A percentile compares a stretch with the other conserved stretches of the same genome.
Evolutionary conservation across 2,113 vertebrate genomes (phyloP).

Genomic region (Rhabdomys dilectus): DNA sequence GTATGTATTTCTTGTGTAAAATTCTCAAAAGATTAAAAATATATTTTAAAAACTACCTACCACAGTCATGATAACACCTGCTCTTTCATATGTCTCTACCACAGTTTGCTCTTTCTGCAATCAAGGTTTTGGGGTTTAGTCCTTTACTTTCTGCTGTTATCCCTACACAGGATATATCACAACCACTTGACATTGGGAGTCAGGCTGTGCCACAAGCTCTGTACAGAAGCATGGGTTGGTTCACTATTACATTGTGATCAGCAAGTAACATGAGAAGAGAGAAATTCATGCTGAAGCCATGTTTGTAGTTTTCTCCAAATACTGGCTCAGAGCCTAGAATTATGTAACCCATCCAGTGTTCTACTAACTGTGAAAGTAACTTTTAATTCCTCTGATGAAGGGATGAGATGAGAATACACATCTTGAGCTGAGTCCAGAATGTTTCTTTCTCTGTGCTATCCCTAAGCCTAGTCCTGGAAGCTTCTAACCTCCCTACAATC

Average conservation of each 20-base stretch:
- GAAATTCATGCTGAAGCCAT: neutral
- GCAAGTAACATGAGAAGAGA: neutral
- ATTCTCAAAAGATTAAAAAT: neutral
- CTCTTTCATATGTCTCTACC: neutral
- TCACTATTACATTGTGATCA: neutral
- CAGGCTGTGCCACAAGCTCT: neutral
- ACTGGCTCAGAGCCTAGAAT: neutral
- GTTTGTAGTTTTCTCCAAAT: neutral
- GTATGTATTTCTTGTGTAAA: neutral
- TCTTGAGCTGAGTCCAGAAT: too few species aligned
- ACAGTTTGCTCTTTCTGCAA: neutral
- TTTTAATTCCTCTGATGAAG: too few species aligned
- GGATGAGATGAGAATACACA: too few species aligned
- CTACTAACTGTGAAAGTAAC: too few species aligned
- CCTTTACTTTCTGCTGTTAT: neutral
- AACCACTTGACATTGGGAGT: neutral
- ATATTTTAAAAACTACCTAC: neutral
- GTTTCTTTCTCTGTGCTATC: too few species aligned
- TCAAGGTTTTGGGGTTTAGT: neutral
- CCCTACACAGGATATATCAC: neutral
- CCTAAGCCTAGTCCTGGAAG: too few species aligned
- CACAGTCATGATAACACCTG: neutral
- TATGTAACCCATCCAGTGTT: neutral
- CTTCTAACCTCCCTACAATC: too few species aligned
- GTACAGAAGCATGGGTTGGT: neutral